Base-by-base conservation (phyloP, 2,888 invertebrate genomes). In the Micropterix aruncella region DNA sequence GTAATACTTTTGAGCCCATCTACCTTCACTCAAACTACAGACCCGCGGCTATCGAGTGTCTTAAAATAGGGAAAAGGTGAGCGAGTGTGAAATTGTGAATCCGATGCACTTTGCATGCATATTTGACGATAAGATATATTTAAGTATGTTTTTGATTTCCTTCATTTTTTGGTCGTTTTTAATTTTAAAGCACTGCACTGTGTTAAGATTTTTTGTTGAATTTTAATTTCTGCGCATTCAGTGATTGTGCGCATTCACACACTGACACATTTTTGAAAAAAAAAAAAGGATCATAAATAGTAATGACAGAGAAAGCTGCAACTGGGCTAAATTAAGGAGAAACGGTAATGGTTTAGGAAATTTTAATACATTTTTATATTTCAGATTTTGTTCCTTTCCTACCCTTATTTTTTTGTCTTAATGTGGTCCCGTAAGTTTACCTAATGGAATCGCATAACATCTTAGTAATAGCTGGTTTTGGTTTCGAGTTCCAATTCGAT, bases 31-130 rank as follows among this genome's bases (percentile, higher is more conserved):
- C 12, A 12, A 27, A 27, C 27, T 27, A 27, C 5, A 27, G 5
- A 27, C 12, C 7, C 12, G 27, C 5, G 7, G 7, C 5, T 27
- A 27, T 27, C 27, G 27, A 27, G 27, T 27, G 27, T 27, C n/a
- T 27, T 27, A 27, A 5, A 7, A 7, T 27, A 27, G 27, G 5
- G 27, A 5, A 12, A 27, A 12, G 27, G 27, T 27, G 27, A 7
- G 27, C 27, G 12, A 57, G 65, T 65, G 63, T 60, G 67, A 66
- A 66, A 66, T 67, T 65, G 66, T 67, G 69, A 68, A 65, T 62
- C 57, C 56, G 58, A 63, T 62, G 57, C 58, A 59, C 52, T 16
- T 39, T 42, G 43, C 43, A 47, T 47, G 42, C 36, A 38, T 40
- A 19, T 42, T 43, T 44, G 44, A 27, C 18, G n/a, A 37, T 19